Evolutionary conservation across 2,113 vertebrate genomes (phyloP), one percentile per base, ranked within the genome.

Genomic region (Notothenia rossii): DNA sequence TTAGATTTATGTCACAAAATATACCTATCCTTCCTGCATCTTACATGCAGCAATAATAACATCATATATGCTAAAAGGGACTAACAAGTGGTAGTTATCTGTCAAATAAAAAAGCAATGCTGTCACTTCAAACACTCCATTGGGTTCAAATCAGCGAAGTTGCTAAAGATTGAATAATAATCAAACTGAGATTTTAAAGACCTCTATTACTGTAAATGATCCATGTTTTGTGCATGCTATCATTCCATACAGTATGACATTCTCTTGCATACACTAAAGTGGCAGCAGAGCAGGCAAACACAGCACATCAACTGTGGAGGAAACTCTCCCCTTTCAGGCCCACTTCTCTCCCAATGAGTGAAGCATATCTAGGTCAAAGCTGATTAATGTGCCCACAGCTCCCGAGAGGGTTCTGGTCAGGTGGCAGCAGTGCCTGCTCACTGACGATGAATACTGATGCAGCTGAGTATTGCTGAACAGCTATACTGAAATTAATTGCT

Each of bases 281-380:
- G 40, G 58, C 74, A 77, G 78, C 66, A 69, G 10, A 46, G 81
- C 66, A 50, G 79, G 67, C 63, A 85, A 67, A 70, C 36, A 50
- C 65, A 43, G 51, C 25, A 67, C 45, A 80, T 50, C 4, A 67
- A 86, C 59, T 76, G 63, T 77, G 80, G 80, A 88, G 89, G 88
- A 91, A 93, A 78, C 86, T 88, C 87, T 84, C 77, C 88, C 85
- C 61, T 85, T 64, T 33, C 65, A 77, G 81, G 77, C 89, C 89
- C 85, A 81, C 80, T 91, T 79, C 86, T 80, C 85, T 85, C 76
- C 86, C 85, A 84, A 59, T 82, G 92, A 85, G 87, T 86, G 84
- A 84, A 93, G 83, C 92, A 92, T 90, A 94, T 93, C 92, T 94
- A 91, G 93, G 94, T 94, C 93, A 94, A 86, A 90, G 90, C 94